Base-by-base conservation (phyloP, 2,113 vertebrate genomes). In the Aleadryas rufinucha region DNA sequence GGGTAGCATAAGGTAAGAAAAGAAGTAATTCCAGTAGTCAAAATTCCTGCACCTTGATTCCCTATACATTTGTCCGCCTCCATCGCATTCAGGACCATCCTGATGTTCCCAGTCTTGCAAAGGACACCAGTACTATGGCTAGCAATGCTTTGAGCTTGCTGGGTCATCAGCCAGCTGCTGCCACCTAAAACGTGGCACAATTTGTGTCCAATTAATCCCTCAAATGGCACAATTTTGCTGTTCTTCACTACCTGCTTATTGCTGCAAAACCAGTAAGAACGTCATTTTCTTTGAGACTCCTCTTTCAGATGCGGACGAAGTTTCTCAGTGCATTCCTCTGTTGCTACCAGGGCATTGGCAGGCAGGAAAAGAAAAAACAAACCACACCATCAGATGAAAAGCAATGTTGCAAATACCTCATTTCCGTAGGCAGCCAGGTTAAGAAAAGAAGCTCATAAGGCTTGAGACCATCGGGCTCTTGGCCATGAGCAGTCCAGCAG, bases 361-460 rank as follows among this genome's bases (percentile, higher is more conserved):
- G 44, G 15, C 70, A 80, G 28, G 5, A 16, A 33, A 64, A 75
- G 39, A 54, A 57, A 39, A 27, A 13, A 18, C 16, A 63, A 45
- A 23, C 22, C n/a, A 33, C 31, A 77, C 16, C 19, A 66, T 13
- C 16, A 77, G 37, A 60, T 65, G 41, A 83, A 93, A 93, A 90
- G 23, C 49, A 41, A 9, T 83, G n/a, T 42, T 83, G 66, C 59
- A 87, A 91, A 72, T 37, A 41, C 26, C 88, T 93, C 71, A 45
- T 94, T 94, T 95, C 88, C 33, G 9, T 80, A 50, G 31, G 70
- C 94, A 80, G 66, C 31, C 74, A 84, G 74, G 81, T 89, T 93
- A 87, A 90, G 75, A 65, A 93, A 94, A 84, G 84, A 76, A 85
- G 63, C 35, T 79, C 50, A 7, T 28, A 23, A 74, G 10, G 44